These are phyloP conservation scores for Netta rufina DNA, from an alignment of 2,797 vertebrate species.

Conservation along the genomic window DNA sequence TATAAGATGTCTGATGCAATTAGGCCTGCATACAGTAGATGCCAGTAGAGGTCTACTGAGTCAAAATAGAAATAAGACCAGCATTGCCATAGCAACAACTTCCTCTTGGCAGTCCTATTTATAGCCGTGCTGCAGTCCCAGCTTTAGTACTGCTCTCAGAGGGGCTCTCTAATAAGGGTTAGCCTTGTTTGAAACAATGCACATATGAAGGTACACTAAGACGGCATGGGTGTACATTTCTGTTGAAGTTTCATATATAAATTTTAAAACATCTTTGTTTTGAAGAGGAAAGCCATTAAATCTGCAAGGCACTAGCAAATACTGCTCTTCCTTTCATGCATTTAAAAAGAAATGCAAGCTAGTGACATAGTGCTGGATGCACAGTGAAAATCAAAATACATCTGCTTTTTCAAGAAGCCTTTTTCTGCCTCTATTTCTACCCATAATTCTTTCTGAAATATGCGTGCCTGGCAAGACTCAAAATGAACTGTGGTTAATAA, in stretches of 20 bases:
- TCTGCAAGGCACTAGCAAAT: neutral
- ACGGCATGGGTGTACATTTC: neutral
- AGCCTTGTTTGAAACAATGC: neutral
- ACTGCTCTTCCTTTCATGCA: neutral
- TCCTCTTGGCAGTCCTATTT: constrained; percentile 74
- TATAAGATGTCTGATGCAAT: constrained; percentile 67
- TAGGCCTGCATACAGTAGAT: constrained; percentile 75
- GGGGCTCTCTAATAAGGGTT: constrained; percentile 52
- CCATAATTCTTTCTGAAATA: constrained; percentile 30
- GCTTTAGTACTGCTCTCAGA: constrained; percentile 16
- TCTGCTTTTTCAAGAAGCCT: constrained; percentile 23
- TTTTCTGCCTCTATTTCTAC: constrained; percentile 1
- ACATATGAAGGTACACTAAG: neutral
- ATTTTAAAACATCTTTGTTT: neutral
- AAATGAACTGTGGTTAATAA: constrained; percentile 19
- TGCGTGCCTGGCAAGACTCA: constrained; percentile 5
- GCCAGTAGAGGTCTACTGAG: constrained; percentile 76
- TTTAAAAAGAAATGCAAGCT: constrained; percentile 9
- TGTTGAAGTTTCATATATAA: neutral
- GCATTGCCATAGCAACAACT: constrained; percentile 73
- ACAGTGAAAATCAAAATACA: constrained; percentile 20
- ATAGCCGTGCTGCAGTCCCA: constrained; percentile 70
- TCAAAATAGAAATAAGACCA: constrained; percentile 60
- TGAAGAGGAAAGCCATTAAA: neutral
- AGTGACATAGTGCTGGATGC: neutral